Base-by-base conservation (phyloP, 2,797 vertebrate species). In the Lagodon rhomboides region DNA sequence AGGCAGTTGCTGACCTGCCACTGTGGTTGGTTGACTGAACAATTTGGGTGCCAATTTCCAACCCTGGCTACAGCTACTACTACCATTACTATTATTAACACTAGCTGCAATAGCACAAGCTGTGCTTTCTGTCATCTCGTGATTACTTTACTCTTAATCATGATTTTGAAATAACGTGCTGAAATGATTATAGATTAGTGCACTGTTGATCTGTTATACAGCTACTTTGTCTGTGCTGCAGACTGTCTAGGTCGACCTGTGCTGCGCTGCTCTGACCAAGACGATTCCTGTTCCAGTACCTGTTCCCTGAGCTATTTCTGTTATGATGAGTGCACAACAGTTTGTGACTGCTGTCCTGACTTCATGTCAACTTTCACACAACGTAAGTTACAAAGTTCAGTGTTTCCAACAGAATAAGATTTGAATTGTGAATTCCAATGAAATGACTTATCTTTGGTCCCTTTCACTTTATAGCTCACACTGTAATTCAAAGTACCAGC, bases 311-410 rank as follows among this genome's bases (percentile, higher is more conserved):
- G 1, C 0, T 94, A 93, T 83, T 92, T 0, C 55, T 94, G 93
- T 84, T 92, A 94, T 6, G 5, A 87, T 13, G 0, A 0, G 7
- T 95, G 93, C 18, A 0, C 73, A 9, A 0, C 0, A 0, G 0
- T 0, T 0, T 0, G 3, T 0, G 92, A 93, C 83, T 94, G 93
- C 75, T 94, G 93, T 75, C 0, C 10, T 34, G 92, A 94, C 82
- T 90, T 82, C 77, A 12, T 0, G 0, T 34, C 75, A 44, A 87
- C 82, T 63, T 94, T 92, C 75, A 9, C 0, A 13, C 18, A 69
- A 71, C 0, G 89, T 93, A 51, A 87, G 72, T 78, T 7, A 7
- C 10, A 69, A 12, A 30, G 12, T 10, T 9, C 9, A 12, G 17
- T 54, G 34, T 34, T 9, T 34, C 34, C 7, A 34, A 9, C 18